Evolutionary conservation across 2,888 invertebrate genomes (phyloP), one percentile per base, ranked within the genome.

Genomic region (Adelphocoris suturalis): DNA sequence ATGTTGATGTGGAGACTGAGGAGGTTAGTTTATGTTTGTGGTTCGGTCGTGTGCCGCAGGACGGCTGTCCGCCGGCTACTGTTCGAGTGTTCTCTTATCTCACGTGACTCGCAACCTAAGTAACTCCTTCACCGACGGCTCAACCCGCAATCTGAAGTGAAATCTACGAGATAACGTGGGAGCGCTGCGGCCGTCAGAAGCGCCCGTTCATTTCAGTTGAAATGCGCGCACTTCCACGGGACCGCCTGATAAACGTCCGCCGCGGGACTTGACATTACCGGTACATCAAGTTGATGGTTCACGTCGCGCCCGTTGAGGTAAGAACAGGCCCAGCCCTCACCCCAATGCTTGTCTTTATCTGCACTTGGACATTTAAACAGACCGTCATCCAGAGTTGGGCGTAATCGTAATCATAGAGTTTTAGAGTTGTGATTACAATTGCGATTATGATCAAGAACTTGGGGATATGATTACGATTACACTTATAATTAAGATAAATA

Each of bases 31-130:
- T 68, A 68, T 68, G 23, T 68, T 68, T 68, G 68, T 68, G 27
- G 23, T 12, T 68, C 1, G 19, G 19, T 23, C 23, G 27, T 68
- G 68, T 19, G 68, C 19, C 68, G 23, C 68, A 23, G 68, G 68
- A 68, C 68, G 68, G 23, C 68, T 68, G 68, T 68, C 68, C 13
- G 68, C 68, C 68, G 68, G 68, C 68, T 68, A 23, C 68, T 68
- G 68, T 68, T 68, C 23, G 68, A 68, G 68, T 68, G 68, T 68
- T 68, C 23, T 23, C 68, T 68, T 68, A 68, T 68, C 68, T 68
- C 68, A 68, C 68, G 68, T 68, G 68, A 68, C 68, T 68, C 68
- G 68, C 68, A 68, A 23, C 68, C 68, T 68, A 68, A 68, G 68
- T 68, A 68, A 68, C 68, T 68, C 68, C 68, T 27, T 68, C 23